phyloP scores from a whole-genome alignment of 1,140 invertebrate genomes.

The Hirudo medicinalis region DNA sequence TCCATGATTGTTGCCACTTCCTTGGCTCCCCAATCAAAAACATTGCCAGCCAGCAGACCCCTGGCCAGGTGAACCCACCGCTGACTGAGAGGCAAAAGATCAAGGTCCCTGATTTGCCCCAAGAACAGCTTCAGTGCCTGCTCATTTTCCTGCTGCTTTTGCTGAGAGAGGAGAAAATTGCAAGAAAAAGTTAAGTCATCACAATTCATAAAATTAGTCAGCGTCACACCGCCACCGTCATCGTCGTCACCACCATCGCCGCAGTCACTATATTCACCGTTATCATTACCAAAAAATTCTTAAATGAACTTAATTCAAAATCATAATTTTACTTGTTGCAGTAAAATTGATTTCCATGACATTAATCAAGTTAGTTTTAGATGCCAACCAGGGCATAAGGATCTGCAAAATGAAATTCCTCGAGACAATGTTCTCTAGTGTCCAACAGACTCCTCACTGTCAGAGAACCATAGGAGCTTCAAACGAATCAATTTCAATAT shows the following conservation, averaged over 20 bases:
- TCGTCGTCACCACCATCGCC: too few species aligned
- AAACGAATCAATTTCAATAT: background rate
- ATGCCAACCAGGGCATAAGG: conserved; percentile 57
- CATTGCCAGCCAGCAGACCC: conserved; percentile 65
- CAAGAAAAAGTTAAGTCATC: too few species aligned
- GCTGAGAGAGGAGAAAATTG: conserved; percentile 36
- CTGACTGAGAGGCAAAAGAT: conserved; percentile 44
- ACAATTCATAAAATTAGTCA: too few species aligned
- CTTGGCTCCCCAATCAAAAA: conserved; percentile 91
- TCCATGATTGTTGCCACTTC: conserved; percentile 72
- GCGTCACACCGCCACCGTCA: too few species aligned
- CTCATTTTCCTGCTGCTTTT: conserved; percentile 58
- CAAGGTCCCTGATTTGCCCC: conserved; percentile 45
- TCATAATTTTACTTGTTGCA: too few species aligned
- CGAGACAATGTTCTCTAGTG: conserved; percentile 76
- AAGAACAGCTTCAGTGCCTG: conserved; percentile 47
- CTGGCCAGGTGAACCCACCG: conserved; percentile 47
- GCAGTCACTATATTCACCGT: too few species aligned
- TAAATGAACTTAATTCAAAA: too few species aligned
- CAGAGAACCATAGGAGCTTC: conserved; percentile 67
- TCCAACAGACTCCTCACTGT: conserved; percentile 77
- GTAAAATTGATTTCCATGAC: background rate
- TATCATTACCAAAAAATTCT: too few species aligned
- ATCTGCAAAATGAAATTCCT: conserved; percentile 81
- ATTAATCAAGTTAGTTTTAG: background rate